Percentiles rank a stretch among this genome's conserved stretches.
Conservation (phyloP, 2,888 invertebrate genomes). For the Drosophila engyochracea region DNA sequence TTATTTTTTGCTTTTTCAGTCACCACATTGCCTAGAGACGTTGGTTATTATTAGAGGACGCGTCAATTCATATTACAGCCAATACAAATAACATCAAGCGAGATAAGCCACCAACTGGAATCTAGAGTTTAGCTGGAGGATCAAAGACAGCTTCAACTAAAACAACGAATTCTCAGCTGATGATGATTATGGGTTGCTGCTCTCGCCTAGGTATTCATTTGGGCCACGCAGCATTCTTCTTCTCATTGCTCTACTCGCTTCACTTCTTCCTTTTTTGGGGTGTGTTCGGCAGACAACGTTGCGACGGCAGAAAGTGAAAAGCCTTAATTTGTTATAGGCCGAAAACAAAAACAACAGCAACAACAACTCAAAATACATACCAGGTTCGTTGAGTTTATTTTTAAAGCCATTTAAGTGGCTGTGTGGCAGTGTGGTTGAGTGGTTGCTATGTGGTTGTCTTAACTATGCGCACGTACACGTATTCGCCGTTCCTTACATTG, state of each 20-base stretch:
- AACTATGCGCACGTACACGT: constrained; percentile 54
- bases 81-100: constrained; percentile 71
- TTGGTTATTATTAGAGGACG: constrained; percentile 76
- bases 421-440: constrained; percentile 24
- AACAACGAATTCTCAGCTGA: constrained; percentile 48
- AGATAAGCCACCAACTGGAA: constrained; percentile 42
- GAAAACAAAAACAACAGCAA: constrained; percentile 40
- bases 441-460: constrained; percentile 18
- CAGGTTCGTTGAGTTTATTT: constrained; percentile 60
- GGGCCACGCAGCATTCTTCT: constrained; percentile 66
- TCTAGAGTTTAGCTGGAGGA: constrained; percentile 30
- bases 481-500: constrained; percentile 55
- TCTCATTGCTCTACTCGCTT: constrained; percentile 12
- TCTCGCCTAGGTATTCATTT: constrained; percentile 75
- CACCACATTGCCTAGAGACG: constrained; percentile 30
- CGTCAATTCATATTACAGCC: constrained; percentile 78
- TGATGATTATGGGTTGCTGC: constrained; percentile 74
- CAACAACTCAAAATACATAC: neutral
- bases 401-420: constrained; percentile 77
- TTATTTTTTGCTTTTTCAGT: constrained; percentile 18
- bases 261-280: constrained; percentile 46
- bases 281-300: constrained; percentile 60
- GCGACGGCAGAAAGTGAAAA: constrained; percentile 78
- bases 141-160: constrained; percentile 24
- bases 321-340: constrained; percentile 77